Conservation (phyloP, 2,113 vertebrate species). For the Tupaia chinensis region DNA sequence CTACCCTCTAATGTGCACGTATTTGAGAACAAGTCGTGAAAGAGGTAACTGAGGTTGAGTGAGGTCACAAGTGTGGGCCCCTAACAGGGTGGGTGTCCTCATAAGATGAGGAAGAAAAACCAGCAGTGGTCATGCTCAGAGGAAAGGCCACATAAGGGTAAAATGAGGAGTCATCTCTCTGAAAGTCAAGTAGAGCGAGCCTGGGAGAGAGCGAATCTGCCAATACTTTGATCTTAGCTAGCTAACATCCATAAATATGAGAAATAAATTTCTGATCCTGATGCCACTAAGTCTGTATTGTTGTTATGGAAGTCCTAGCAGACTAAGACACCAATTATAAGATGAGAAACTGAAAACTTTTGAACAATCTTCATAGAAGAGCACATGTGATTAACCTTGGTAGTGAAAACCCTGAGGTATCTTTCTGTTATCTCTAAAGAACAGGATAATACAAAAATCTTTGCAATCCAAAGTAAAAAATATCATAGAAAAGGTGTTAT, state of each 20-base stretch:
- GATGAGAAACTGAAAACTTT: not conserved
- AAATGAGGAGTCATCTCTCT: not conserved
- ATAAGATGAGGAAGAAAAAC: not conserved
- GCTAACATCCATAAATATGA: not conserved
- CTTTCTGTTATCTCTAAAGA: not conserved
- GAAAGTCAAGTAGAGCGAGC: not conserved
- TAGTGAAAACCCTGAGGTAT: not conserved
- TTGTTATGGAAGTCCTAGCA: not conserved
- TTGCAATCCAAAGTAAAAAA: not conserved
- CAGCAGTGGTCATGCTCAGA: not conserved
- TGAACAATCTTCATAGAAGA: not conserved
- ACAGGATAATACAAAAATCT: not conserved
- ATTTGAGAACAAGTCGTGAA: not conserved
- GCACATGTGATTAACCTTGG: not conserved
- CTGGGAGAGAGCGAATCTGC: not conserved
- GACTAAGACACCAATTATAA: not conserved
- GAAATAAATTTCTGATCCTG: not conserved
- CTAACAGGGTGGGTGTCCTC: not conserved
- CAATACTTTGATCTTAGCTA: not conserved
- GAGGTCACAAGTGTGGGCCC: not conserved
- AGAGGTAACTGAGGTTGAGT: not conserved
- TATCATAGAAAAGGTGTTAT: not conserved
- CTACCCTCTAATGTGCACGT: not conserved
- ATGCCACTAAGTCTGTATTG: not conserved
- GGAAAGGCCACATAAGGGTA: too few relatives aligned